Evolutionary conservation across 1,140 invertebrate species (phyloP).

Genomic region (Caenorhabditis inopinata): DNA sequence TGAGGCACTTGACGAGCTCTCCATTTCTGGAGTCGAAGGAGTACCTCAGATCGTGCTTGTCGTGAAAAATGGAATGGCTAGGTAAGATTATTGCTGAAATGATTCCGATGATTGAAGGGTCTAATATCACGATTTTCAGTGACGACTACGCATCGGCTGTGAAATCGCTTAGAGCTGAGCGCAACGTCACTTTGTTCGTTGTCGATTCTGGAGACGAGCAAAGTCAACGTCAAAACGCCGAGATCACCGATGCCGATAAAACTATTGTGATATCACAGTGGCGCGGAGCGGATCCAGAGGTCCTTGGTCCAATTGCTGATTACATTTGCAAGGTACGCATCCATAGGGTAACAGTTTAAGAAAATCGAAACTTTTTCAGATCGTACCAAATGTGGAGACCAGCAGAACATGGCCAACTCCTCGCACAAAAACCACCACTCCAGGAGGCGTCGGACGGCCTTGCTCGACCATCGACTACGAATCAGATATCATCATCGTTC

Average conservation of each 20-base stretch:
- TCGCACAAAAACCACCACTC: constrained; percentile 38
- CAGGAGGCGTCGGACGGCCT: not conserved
- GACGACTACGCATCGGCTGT: constrained; percentile 45
- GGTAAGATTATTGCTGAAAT: constrained; percentile 39
- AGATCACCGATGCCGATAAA: constrained; percentile 41
- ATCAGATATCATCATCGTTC: constrained; percentile 59
- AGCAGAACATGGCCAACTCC: constrained; percentile 48
- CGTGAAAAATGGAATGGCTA: constrained; percentile 61
- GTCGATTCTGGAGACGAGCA: constrained; percentile 51
- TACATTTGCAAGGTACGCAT: constrained; percentile 56
- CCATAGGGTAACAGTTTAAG: constrained; percentile 8
- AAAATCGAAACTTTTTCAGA: constrained; percentile 37
- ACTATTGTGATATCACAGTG: constrained; percentile 56
- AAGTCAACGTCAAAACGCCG: constrained; percentile 25
- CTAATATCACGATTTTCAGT: constrained; percentile 32
- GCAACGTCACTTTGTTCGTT: constrained; percentile 61
- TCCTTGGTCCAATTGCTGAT: constrained; percentile 59
- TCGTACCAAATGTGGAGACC: not conserved
- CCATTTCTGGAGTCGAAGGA: constrained; percentile 53
- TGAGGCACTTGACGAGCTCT: constrained; percentile 60
- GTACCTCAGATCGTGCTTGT: constrained; percentile 58
- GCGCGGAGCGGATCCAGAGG: constrained; percentile 55
- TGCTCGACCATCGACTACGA: constrained; percentile 47
- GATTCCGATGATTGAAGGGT: constrained; percentile 49
- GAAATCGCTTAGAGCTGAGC: constrained; percentile 48